These are phyloP conservation scores for Elysia crispata DNA, from an alignment of 2,888 invertebrate genomes.

Conservation along the genomic window DNA sequence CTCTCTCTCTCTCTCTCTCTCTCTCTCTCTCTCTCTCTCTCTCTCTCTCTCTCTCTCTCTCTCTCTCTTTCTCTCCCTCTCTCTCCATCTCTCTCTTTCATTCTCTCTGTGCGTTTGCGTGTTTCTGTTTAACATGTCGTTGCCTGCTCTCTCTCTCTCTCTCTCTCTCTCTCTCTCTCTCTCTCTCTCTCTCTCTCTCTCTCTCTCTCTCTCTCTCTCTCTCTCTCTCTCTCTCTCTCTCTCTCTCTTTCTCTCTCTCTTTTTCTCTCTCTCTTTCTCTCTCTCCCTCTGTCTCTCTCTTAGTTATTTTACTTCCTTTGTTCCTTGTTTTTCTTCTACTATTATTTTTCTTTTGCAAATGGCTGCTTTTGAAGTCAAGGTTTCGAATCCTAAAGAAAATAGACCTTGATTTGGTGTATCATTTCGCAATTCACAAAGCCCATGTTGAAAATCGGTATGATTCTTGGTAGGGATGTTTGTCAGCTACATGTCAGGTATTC, in stretches of 20 bases:
- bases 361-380: too few species aligned
- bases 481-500: too few species aligned
- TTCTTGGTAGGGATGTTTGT: too few species aligned
- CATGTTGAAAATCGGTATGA: too few species aligned
- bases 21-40: background rate
- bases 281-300: background rate
- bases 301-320: background rate
- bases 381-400: too few species aligned
- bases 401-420: too few species aligned
- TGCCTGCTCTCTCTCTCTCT: background rate
- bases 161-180: conserved; percentile 30
- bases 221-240: conserved; percentile 3
- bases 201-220: conserved; percentile 15
- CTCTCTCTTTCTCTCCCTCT: conserved; percentile 18
- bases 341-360: too few species aligned
- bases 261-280: conserved; percentile 25
- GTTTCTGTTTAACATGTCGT: conserved; percentile 13
- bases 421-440: too few species aligned
- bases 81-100: background rate
- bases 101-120: background rate
- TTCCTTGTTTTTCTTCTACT: background rate
- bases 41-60: background rate
- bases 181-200: background rate
- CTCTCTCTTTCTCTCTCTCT: conserved; percentile 25
- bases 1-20: background rate